Conservation (phyloP, 1,140 invertebrate species). For the Tribolium madens region DNA sequence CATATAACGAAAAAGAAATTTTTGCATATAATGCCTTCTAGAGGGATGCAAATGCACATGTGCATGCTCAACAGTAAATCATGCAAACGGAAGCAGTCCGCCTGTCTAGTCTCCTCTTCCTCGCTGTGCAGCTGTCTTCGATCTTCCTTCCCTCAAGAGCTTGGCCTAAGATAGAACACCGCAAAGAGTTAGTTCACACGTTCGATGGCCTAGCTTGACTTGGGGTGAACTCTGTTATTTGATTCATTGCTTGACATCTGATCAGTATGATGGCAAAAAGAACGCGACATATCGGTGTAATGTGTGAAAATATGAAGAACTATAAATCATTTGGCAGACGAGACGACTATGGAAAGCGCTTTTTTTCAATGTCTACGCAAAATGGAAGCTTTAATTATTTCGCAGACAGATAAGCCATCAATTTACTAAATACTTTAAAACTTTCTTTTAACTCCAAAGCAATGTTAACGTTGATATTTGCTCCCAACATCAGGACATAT, state of each 20-base stretch:
- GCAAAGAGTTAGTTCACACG: conserved; percentile 43
- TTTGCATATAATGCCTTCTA: conserved; percentile 32
- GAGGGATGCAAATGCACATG: conserved; percentile 56
- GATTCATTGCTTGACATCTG: conserved; percentile 49
- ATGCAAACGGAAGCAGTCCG: conserved; percentile 61
- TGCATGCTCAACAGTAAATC: conserved; percentile 56
- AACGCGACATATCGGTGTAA: conserved; percentile 15
- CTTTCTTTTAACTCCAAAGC: background rate
- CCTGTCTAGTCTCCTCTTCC: conserved; percentile 53
- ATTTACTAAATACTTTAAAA: background rate
- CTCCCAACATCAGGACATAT: no score
- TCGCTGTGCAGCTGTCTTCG: conserved; percentile 38
- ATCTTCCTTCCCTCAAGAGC: conserved; percentile 39
- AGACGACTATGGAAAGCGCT: background rate
- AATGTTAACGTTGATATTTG: background rate
- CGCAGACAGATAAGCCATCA: background rate
- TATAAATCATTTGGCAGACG: conserved; percentile 22
- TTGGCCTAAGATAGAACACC: conserved; percentile 44
- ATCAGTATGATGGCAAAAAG: conserved; percentile 35
- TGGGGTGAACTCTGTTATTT: conserved; percentile 38
- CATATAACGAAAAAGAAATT: conserved; percentile 23
- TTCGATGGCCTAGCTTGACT: conserved; percentile 28
- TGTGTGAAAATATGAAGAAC: conserved; percentile 36
- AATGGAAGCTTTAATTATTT: background rate
- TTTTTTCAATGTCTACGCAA: background rate